Conservation (phyloP, 1,140 invertebrate species). For the Agrilus planipennis region DNA sequence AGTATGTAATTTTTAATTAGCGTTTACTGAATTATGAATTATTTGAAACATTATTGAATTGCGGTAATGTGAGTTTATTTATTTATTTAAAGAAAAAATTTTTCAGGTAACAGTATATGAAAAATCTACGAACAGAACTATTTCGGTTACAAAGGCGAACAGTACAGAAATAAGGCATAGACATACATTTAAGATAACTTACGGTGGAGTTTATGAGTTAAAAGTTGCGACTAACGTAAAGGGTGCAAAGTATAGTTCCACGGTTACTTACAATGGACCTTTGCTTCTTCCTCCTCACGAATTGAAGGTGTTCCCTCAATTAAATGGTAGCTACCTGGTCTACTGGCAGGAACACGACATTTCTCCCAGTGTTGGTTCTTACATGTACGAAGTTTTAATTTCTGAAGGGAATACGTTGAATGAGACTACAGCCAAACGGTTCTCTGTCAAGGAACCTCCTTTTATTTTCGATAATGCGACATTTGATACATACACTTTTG, state of each 20-base stretch:
- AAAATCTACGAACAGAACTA: slow-evolving; percentile 1
- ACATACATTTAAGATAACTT: slow-evolving; percentile 44
- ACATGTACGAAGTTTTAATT: slow-evolving; percentile 50
- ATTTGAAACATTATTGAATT: no score
- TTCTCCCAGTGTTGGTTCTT: slow-evolving; percentile 17
- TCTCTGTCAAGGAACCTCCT: slow-evolving; percentile 39
- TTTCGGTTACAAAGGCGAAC: not conserved
- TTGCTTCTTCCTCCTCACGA: slow-evolving; percentile 50
- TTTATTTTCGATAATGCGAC: slow-evolving; percentile 42
- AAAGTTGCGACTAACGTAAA: slow-evolving; percentile 42
- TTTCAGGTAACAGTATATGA: slow-evolving; percentile 7
- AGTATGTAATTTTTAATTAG: no score
- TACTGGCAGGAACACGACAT: slow-evolving; percentile 43
- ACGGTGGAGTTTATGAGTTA: slow-evolving; percentile 52
- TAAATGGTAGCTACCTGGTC: slow-evolving; percentile 46
- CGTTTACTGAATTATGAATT: no score
- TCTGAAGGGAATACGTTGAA: slow-evolving; percentile 42
- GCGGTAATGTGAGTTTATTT: no score
- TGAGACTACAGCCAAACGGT: slow-evolving; percentile 37
- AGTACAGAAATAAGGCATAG: slow-evolving; percentile 4
- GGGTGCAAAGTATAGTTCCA: slow-evolving; percentile 34
- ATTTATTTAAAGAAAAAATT: not conserved
- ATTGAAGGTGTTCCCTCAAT: slow-evolving; percentile 41
- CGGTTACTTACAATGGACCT: slow-evolving; percentile 42
- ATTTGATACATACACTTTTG: slow-evolving; percentile 46